phyloP scores from a whole-genome alignment of 2,888 invertebrate genomes.

The Megastigmus dorsalis region DNA sequence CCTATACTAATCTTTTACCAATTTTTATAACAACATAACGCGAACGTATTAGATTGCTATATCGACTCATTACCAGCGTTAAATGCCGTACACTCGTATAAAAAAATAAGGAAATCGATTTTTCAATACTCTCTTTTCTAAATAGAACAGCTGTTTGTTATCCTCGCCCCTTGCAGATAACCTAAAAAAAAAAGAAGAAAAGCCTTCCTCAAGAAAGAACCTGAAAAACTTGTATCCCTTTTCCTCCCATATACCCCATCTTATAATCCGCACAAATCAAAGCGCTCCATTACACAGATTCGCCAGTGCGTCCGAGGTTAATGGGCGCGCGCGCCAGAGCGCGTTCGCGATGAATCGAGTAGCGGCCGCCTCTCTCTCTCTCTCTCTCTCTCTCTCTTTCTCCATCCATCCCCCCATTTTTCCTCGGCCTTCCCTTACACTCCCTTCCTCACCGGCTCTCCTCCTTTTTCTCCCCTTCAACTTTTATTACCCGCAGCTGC shows the following conservation, averaged over 20 bases:
- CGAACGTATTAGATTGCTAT: no score
- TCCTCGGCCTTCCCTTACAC: no score
- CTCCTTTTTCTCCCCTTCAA: neutral
- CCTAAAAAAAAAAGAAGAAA: neutral
- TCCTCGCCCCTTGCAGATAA: no score
- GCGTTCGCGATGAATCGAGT: conserved; percentile 23
- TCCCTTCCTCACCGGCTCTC: neutral
- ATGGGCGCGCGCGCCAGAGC: neutral
- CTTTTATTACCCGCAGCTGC: conserved; percentile 35
- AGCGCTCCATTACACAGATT: conserved; percentile 45
- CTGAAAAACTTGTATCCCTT: conserved; percentile 22
- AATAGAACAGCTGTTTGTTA: no score
- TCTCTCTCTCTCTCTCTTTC: neutral
- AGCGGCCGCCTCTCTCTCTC: neutral
- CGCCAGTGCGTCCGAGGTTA: neutral
- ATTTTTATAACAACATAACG: no score
- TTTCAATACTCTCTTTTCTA: no score
- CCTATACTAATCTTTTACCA: no score
- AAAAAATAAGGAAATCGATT: no score
- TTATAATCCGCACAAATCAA: conserved; percentile 45
- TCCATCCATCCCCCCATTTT: neutral
- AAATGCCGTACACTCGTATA: no score
- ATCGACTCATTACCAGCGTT: no score
- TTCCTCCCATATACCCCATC: neutral
- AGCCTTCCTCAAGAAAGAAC: neutral